These are phyloP conservation scores for Rotaria macrura DNA, from an alignment of 2,888 invertebrate species.

Conservation along the genomic window DNA sequence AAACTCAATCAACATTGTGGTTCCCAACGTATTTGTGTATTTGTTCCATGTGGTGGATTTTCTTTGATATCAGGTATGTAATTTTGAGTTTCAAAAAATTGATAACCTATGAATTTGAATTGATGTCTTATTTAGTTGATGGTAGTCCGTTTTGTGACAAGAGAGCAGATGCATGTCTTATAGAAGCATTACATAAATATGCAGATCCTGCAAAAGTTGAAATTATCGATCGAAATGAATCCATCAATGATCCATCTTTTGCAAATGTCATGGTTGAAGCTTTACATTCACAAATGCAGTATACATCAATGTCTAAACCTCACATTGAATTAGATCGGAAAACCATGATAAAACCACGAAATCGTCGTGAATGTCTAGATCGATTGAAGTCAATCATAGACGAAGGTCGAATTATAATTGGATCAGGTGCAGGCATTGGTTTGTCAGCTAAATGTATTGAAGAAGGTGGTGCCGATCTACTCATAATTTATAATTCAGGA, in stretches of 20 bases:
- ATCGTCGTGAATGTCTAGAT: neutral
- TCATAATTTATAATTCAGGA: slow-evolving; percentile 14
- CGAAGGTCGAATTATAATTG: neutral
- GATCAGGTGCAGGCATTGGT: slow-evolving; percentile 6
- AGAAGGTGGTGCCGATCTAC: slow-evolving; percentile 2
- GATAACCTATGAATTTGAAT: too few species aligned
- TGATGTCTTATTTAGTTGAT: neutral
- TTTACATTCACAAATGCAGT: neutral
- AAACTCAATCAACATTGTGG: neutral
- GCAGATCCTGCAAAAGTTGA: neutral
- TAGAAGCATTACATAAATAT: neutral
- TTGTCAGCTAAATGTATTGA: slow-evolving; percentile 4
- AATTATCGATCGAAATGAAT: neutral
- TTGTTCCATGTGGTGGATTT: neutral
- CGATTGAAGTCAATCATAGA: neutral
- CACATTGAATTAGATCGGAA: neutral
- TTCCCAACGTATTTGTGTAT: neutral
- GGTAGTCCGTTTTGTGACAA: slow-evolving; percentile 1
- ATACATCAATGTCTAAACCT: neutral
- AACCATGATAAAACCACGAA: neutral
- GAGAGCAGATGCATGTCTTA: neutral
- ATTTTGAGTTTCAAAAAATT: neutral
- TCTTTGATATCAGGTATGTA: neutral
- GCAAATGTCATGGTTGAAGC: neutral
- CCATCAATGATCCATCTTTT: neutral